Percentiles rank a stretch among this genome's conserved stretches.
These are phyloP conservation scores for Anguilla anguilla DNA, from an alignment of 2,797 vertebrate genomes.

Conservation along the genomic window DNA sequence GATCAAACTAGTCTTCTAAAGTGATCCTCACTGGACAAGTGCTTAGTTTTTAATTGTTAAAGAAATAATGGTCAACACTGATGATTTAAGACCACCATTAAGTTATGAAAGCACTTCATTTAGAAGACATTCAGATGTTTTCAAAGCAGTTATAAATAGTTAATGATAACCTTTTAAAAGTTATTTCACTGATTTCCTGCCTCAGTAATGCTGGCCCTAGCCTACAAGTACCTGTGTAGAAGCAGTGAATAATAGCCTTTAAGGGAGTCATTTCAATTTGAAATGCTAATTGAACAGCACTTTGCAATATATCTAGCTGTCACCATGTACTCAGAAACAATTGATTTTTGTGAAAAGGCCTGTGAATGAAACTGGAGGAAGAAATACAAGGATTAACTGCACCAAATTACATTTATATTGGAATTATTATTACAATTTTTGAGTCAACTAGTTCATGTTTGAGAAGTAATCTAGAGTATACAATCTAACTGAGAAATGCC, in stretches of 20 bases:
- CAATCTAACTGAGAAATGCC: background rate
- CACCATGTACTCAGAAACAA: background rate
- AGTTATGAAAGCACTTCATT: background rate
- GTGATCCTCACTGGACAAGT: background rate
- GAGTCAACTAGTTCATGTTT: background rate
- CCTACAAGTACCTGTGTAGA: background rate
- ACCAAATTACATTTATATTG: background rate
- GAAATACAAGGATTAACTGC: background rate
- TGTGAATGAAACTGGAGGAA: background rate
- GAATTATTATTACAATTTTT: background rate
- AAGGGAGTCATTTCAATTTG: background rate
- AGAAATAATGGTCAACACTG: background rate
- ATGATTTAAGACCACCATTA: slow-evolving; percentile 2
- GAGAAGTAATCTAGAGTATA: background rate
- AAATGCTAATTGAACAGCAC: slow-evolving; percentile 7
- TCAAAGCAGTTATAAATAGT: background rate
- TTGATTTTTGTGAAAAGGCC: no score
- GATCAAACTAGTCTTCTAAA: background rate
- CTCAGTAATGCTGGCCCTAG: background rate
- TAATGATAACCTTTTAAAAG: slow-evolving; percentile 8
- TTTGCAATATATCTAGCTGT: background rate
- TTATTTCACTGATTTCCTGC: background rate
- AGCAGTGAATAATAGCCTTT: background rate
- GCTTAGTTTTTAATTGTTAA: slow-evolving; percentile 2
- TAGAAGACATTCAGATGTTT: slow-evolving; percentile 15